Conservation (phyloP, 2,888 invertebrate species). For the Mythimna impura region DNA sequence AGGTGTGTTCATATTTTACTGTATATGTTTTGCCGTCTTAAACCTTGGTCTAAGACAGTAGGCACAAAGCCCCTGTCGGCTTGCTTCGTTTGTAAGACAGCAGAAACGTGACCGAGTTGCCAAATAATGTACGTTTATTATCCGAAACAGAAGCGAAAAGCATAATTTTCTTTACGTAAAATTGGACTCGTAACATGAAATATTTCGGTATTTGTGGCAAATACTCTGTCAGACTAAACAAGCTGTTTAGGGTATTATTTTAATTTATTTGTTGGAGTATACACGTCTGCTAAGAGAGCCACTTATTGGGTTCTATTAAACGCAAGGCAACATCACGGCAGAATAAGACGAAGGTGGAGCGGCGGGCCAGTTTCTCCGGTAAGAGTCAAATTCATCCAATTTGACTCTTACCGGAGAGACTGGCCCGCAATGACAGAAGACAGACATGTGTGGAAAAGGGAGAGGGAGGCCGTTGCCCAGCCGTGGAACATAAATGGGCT, state of each 20-base stretch:
- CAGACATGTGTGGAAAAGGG: too few relatives aligned
- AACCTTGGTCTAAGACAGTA: conserved; percentile 44
- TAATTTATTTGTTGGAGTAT: not conserved
- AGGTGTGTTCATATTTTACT: conserved; percentile 47
- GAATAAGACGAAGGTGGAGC: too few relatives aligned
- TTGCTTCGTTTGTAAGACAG: conserved; percentile 65
- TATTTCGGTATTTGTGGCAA: conserved; percentile 38
- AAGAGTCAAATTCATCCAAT: too few relatives aligned
- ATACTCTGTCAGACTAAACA: conserved; percentile 18
- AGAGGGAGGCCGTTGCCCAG: too few relatives aligned
- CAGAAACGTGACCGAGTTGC: conserved; percentile 62
- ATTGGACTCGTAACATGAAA: conserved; percentile 52
- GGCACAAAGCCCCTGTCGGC: conserved; percentile 52
- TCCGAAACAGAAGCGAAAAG: conserved; percentile 53
- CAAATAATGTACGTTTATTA: conserved; percentile 64
- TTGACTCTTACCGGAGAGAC: too few relatives aligned
- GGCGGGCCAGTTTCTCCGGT: too few relatives aligned
- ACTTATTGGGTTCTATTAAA: too few relatives aligned
- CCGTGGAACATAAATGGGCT: too few relatives aligned
- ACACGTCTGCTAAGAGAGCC: not conserved
- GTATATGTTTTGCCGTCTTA: conserved; percentile 55
- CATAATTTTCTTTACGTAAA: conserved; percentile 59
- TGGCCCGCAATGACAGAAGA: too few relatives aligned
- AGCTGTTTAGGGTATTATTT: not conserved
- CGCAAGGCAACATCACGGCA: too few relatives aligned